Percentiles rank a stretch among this genome's conserved stretches.
These are phyloP conservation scores for Halocynthia aurantium DNA, from an alignment of 23 tunicate genomes.

Conservation along the genomic window DNA sequence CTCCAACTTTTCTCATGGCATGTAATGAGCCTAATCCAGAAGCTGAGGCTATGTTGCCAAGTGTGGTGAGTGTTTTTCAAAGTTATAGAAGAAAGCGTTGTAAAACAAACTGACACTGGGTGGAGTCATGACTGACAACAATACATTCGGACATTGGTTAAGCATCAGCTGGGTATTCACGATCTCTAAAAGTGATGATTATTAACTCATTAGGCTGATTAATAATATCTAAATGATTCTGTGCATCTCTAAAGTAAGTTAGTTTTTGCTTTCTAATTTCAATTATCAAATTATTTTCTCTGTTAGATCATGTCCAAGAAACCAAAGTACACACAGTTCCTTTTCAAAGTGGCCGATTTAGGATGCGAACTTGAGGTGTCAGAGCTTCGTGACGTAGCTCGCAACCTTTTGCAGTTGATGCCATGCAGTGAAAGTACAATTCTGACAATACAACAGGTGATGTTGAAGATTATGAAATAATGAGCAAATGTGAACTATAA, in stretches of 20 bases:
- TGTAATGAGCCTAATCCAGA: slow-evolving; percentile 25
- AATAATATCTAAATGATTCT: no score
- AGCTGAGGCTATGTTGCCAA: slow-evolving; percentile 18
- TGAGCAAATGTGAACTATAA: no score
- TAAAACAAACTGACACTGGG: not conserved
- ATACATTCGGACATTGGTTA: no score
- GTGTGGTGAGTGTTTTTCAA: slow-evolving; percentile 12
- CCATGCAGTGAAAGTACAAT: slow-evolving; percentile 25
- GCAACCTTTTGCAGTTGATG: slow-evolving; percentile 12
- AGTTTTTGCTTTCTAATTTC: not conserved
- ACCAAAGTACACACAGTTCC: slow-evolving; percentile 14
- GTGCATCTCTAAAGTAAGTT: not conserved
- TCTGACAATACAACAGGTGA: slow-evolving; percentile 10
- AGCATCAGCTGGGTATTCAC: no score
- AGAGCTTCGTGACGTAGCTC: slow-evolving; percentile 28
- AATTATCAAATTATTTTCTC: not conserved
- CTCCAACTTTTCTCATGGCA: slow-evolving; percentile 13
- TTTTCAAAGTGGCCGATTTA: slow-evolving; percentile 23
- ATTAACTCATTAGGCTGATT: no score
- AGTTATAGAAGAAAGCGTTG: not conserved
- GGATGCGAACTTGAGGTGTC: slow-evolving; percentile 22
- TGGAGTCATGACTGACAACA: no score
- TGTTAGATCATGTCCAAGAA: slow-evolving; percentile 25
- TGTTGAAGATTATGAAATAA: no score
- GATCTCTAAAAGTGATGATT: no score